A percentile compares a stretch with the other conserved stretches of the same genome.
Evolutionary conservation across 2,797 vertebrate genomes (phyloP).

Genomic region (Australoheros facetus): DNA sequence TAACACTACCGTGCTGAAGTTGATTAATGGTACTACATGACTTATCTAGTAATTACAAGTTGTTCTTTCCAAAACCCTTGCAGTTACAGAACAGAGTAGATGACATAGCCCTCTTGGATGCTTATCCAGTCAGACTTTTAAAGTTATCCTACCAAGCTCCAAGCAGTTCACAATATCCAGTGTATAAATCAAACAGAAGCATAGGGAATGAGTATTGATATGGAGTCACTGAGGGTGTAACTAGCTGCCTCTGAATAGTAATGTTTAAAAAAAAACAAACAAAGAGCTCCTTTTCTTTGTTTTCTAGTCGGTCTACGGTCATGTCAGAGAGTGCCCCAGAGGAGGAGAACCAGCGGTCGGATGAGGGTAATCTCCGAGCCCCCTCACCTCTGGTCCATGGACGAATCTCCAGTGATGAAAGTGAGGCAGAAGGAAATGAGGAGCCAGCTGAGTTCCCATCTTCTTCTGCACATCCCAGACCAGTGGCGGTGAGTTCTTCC

Average conservation of each 20-base stretch:
- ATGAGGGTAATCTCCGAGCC: slow-evolving; percentile 74
- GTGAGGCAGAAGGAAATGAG: slow-evolving; percentile 83
- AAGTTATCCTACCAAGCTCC: background rate
- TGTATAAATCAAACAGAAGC: background rate
- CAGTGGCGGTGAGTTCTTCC: slow-evolving; percentile 75
- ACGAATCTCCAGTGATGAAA: slow-evolving; percentile 89
- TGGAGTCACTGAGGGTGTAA: background rate
- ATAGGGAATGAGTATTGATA: background rate
- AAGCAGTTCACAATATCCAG: background rate
- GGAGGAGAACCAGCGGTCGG: slow-evolving; percentile 76
- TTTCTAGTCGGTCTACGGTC: slow-evolving; percentile 69
- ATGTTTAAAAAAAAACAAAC: background rate
- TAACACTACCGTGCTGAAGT: no score
- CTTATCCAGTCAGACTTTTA: background rate
- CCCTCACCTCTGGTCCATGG: slow-evolving; percentile 82
- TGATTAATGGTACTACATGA: no score
- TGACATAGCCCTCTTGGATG: no score
- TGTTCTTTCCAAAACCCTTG: no score
- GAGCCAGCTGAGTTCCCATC: slow-evolving; percentile 81
- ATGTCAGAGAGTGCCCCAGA: slow-evolving; percentile 82
- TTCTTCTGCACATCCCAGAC: slow-evolving; percentile 84
- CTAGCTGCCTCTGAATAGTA: background rate
- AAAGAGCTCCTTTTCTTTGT: background rate
- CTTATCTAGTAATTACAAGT: no score
- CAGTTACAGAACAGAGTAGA: no score